Evolutionary conservation across 2,888 invertebrate genomes (phyloP).

Genomic region (Heliconius cydno): DNA sequence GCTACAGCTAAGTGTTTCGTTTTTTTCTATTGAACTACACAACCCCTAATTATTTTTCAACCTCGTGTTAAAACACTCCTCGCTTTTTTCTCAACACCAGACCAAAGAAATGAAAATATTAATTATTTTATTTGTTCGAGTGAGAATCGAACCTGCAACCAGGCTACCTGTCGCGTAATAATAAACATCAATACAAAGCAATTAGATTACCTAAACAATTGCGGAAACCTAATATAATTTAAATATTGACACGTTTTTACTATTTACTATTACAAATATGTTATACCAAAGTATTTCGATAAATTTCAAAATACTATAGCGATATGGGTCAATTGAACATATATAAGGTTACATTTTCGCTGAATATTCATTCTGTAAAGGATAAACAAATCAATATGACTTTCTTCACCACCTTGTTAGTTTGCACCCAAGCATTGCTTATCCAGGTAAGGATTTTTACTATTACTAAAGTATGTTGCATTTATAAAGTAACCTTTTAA

Average conservation of each 20-base stretch:
- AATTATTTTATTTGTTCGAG: too few species aligned
- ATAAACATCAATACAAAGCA: not conserved
- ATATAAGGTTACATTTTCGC: not conserved
- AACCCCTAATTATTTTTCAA: too few species aligned
- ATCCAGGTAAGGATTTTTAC: not conserved
- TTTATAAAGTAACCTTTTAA: not conserved
- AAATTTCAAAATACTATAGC: conserved; percentile 1
- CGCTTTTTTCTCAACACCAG: too few species aligned
- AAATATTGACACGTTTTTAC: conserved; percentile 5
- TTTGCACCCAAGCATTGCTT: not conserved
- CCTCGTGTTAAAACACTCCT: too few species aligned
- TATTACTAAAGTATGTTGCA: not conserved
- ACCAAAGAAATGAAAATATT: too few species aligned
- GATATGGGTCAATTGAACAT: conserved; percentile 9
- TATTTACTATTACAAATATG: conserved; percentile 10
- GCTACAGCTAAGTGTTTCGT: too few species aligned
- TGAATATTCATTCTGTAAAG: not conserved
- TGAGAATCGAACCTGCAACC: too few species aligned
- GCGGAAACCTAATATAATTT: not conserved
- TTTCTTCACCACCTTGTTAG: not conserved
- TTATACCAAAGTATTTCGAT: not conserved
- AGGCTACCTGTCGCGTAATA: too few species aligned
- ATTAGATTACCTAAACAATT: not conserved
- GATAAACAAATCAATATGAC: not conserved
- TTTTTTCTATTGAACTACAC: too few species aligned